A percentile compares a stretch with the other conserved stretches of the same genome.
phyloP scores from a whole-genome alignment of 2,113 vertebrate species.

The Heptranchias perlo region DNA sequence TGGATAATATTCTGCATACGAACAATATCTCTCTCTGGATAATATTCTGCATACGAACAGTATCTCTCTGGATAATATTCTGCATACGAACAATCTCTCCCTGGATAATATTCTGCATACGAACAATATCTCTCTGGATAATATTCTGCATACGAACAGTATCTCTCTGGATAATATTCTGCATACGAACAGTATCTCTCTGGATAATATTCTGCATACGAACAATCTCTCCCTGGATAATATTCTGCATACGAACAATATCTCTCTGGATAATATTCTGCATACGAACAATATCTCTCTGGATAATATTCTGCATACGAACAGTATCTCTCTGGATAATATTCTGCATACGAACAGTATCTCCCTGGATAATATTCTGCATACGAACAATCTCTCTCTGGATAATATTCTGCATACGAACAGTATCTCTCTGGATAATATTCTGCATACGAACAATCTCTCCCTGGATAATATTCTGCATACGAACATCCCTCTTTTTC shows the following conservation, averaged over 20 bases:
- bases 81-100: not conserved
- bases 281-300: not conserved
- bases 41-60: not conserved
- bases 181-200: not conserved
- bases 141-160: not conserved
- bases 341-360: too few relatives aligned
- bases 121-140: not conserved
- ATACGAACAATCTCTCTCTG: too few relatives aligned
- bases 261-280: not conserved
- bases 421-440: too few relatives aligned
- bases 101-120: not conserved
- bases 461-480: too few relatives aligned
- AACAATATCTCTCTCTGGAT: not conserved
- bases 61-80: not conserved
- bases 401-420: too few relatives aligned
- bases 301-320: too few relatives aligned
- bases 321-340: too few relatives aligned
- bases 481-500: not conserved
- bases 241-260: not conserved
- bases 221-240: not conserved
- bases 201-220: not conserved
- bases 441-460: too few relatives aligned
- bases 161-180: not conserved
- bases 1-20: not conserved
- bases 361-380: too few relatives aligned